A percentile compares a stretch with the other conserved stretches of the same genome.
Evolutionary conservation across 2,888 invertebrate species (phyloP).

Genomic region (Phyllotreta striolata): DNA sequence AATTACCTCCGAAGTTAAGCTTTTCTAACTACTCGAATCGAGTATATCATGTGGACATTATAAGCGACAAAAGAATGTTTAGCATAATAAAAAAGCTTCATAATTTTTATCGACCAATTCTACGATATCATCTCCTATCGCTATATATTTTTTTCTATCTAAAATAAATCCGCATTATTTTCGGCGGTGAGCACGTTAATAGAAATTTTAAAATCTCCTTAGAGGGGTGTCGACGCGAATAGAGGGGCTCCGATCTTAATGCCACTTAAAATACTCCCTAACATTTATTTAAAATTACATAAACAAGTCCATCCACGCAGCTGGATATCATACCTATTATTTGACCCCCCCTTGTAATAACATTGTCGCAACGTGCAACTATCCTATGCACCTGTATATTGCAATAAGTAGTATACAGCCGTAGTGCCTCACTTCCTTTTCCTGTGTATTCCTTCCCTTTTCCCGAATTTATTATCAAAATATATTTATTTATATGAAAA

Average conservation of each 20-base stretch:
- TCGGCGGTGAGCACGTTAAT: slow-evolving; percentile 35
- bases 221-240: slow-evolving; percentile 35
- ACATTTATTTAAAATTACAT: slow-evolving; percentile 35
- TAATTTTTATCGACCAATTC: neutral
- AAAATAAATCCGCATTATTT: slow-evolving; percentile 37
- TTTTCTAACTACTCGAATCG: no score
- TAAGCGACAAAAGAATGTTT: neutral
- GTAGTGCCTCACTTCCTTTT: slow-evolving; percentile 11
- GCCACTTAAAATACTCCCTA: slow-evolving; percentile 37
- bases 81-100: neutral
- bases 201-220: slow-evolving; percentile 39
- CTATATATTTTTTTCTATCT: slow-evolving; percentile 21
- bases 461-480: neutral
- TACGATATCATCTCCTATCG: neutral
- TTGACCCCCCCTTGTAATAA: slow-evolving; percentile 32
- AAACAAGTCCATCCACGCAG: slow-evolving; percentile 37
- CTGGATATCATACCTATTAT: slow-evolving; percentile 40
- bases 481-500: no score
- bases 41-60: no score
- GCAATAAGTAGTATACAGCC: neutral
- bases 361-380: slow-evolving; percentile 30
- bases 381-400: slow-evolving; percentile 31
- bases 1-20: no score
- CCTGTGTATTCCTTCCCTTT: slow-evolving; percentile 3
- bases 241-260: slow-evolving; percentile 27